These are phyloP conservation scores for Idris sp. DNA, from an alignment of 1,140 invertebrate species.

Conservation along the genomic window DNA sequence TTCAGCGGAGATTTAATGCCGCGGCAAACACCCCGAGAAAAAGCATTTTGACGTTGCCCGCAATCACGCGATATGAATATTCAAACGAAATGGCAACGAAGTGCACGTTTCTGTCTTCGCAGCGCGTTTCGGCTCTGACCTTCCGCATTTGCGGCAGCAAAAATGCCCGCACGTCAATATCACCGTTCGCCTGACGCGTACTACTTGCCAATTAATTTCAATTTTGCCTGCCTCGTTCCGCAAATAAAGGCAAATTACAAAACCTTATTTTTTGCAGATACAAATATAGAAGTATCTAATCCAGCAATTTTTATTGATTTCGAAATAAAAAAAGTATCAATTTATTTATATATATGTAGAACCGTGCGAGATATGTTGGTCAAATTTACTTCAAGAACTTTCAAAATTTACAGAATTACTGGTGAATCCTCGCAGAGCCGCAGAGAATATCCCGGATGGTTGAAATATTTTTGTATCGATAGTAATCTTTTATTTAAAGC, in stretches of 20 bases:
- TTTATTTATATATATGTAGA: too few species aligned
- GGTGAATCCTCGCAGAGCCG: constrained; percentile 25
- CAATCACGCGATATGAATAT: constrained; percentile 58
- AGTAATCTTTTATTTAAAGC: constrained; percentile 41
- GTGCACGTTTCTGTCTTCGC: constrained; percentile 29
- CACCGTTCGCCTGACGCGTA: constrained; percentile 4
- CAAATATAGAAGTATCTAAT: too few species aligned
- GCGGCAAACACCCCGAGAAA: constrained; percentile 24
- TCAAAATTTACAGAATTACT: constrained; percentile 58
- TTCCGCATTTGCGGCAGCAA: constrained; percentile 27
- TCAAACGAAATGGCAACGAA: constrained; percentile 37
- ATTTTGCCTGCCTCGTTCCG: background rate
- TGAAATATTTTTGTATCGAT: constrained; percentile 57
- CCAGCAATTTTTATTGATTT: background rate
- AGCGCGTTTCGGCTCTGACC: constrained; percentile 40
- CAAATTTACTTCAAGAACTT: constrained; percentile 48
- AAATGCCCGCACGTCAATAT: constrained; percentile 26
- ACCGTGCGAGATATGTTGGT: constrained; percentile 45
- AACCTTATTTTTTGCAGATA: too few species aligned
- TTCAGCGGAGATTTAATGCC: constrained; percentile 46
- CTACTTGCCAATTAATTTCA: constrained; percentile 13
- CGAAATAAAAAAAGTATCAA: constrained; percentile 18
- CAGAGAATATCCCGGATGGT: constrained; percentile 47
- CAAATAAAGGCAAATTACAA: too few species aligned
- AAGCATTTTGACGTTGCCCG: constrained; percentile 42